A percentile compares a stretch with the other conserved stretches of the same genome.
These are phyloP conservation scores for Antitype chi DNA, from an alignment of 2,888 invertebrate genomes.

Conservation along the genomic window DNA sequence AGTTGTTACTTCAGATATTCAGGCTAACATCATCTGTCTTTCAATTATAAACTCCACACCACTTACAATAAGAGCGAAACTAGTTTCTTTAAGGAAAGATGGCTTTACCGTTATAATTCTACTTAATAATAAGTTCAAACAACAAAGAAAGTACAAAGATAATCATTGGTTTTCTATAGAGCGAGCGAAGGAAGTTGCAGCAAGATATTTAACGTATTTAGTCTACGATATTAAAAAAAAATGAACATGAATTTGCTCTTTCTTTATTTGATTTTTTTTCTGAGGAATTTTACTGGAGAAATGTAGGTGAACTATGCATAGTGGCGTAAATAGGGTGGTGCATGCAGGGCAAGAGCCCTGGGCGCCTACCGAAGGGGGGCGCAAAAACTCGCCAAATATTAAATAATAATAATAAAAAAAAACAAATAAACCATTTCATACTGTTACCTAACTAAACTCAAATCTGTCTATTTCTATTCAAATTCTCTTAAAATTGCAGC, in stretches of 20 bases:
- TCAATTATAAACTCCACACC: conserved; percentile 48
- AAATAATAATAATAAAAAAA: no score
- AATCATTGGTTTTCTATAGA: conserved; percentile 46
- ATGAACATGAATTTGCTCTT: not conserved
- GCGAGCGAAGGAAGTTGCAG: conserved; percentile 40
- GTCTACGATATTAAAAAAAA: not conserved
- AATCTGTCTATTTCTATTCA: no score
- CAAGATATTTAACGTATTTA: conserved; percentile 20
- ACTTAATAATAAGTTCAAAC: conserved; percentile 15
- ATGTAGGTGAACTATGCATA: no score
- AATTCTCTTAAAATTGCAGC: no score
- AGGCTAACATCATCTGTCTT: conserved; percentile 28
- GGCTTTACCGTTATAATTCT: conserved; percentile 28
- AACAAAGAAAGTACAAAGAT: conserved; percentile 42
- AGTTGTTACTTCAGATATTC: conserved; percentile 28
- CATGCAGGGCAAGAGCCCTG: no score
- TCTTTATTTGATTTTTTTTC: not conserved
- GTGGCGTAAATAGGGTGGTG: no score
- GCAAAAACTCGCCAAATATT: no score
- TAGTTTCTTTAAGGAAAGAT: conserved; percentile 37
- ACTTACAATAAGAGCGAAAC: conserved; percentile 36
- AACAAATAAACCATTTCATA: no score
- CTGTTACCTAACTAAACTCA: no score
- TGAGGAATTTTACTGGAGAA: no score
- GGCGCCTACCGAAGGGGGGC: no score